A percentile compares a stretch with the other conserved stretches of the same genome.
phyloP scores from a whole-genome alignment of 2,888 invertebrate species.

The Drosophila borborema region DNA sequence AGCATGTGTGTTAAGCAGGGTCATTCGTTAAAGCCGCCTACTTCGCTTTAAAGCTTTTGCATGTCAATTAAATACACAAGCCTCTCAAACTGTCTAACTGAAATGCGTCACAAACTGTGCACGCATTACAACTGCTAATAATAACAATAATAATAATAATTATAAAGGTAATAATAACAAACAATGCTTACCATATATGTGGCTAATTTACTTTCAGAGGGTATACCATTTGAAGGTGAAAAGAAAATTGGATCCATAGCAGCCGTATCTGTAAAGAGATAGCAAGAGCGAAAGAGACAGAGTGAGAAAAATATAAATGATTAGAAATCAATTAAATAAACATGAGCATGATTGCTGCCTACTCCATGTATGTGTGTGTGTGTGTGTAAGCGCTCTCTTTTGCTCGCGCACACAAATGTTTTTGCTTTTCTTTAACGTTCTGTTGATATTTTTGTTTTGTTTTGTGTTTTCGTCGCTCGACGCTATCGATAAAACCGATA shows the following conservation, averaged over 20 bases:
- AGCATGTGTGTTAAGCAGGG: slow-evolving; percentile 16
- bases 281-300: slow-evolving; percentile 39
- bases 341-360: slow-evolving; percentile 48
- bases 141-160: background rate
- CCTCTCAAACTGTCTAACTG: slow-evolving; percentile 30
- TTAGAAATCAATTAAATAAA: slow-evolving; percentile 79
- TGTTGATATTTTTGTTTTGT: slow-evolving; percentile 26
- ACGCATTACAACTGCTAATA: background rate
- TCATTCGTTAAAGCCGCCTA: slow-evolving; percentile 20
- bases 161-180: slow-evolving; percentile 9
- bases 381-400: no score
- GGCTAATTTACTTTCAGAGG: slow-evolving; percentile 93
- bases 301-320: slow-evolving; percentile 33
- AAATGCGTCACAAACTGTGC: slow-evolving; percentile 20
- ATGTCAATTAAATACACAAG: slow-evolving; percentile 1
- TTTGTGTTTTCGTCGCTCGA: slow-evolving; percentile 32
- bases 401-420: slow-evolving; percentile 10
- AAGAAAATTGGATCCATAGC: slow-evolving; percentile 92
- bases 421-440: slow-evolving; percentile 19
- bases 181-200: slow-evolving; percentile 90
- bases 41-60: slow-evolving; percentile 19
- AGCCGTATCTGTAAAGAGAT: slow-evolving; percentile 82
- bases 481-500: slow-evolving; percentile 76
- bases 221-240: slow-evolving; percentile 90
- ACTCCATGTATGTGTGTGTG: slow-evolving; percentile 2